These are phyloP conservation scores for Spea multiplicata DNA, from an alignment of 2,113 vertebrate species.

Conservation along the genomic window DNA sequence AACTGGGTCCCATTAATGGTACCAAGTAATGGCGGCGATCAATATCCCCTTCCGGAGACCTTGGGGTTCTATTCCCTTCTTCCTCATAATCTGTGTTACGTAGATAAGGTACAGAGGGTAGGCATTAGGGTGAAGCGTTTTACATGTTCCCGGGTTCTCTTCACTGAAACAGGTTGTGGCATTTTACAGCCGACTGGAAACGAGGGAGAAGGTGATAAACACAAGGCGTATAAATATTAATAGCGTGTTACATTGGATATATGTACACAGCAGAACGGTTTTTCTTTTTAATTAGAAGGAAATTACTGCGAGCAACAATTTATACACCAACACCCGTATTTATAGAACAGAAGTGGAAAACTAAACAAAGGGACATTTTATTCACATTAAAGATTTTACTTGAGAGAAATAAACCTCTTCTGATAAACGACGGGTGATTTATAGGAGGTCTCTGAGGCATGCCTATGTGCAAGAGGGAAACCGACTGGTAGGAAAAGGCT, in stretches of 20 bases:
- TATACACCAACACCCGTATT: conserved; percentile 7
- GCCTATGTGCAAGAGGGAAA: neutral
- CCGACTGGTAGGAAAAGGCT: too few species aligned
- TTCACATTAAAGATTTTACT: neutral
- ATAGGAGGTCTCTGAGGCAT: neutral
- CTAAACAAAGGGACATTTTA: conserved; percentile 5
- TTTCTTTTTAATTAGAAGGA: conserved; percentile 41
- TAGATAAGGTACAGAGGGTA: neutral
- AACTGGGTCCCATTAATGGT: too few species aligned
- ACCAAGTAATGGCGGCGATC: too few species aligned
- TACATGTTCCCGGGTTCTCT: neutral
- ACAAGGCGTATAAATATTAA: conserved; percentile 41
- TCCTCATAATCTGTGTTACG: neutral
- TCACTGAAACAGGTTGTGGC: conserved; percentile 23
- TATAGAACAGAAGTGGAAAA: conserved; percentile 6
- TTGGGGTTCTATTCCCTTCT: too few species aligned
- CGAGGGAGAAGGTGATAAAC: conserved; percentile 38
- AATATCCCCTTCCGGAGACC: too few species aligned
- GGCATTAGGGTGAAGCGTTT: neutral
- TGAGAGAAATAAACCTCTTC: neutral
- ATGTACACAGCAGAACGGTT: conserved; percentile 39
- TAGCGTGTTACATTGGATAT: conserved; percentile 36
- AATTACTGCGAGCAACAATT: conserved; percentile 18
- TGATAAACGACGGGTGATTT: neutral
- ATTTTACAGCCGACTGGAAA: conserved; percentile 40